A percentile compares a stretch with the other conserved stretches of the same genome.
Conservation (phyloP, 2,797 vertebrate genomes). For the Staurois parvus region DNA sequence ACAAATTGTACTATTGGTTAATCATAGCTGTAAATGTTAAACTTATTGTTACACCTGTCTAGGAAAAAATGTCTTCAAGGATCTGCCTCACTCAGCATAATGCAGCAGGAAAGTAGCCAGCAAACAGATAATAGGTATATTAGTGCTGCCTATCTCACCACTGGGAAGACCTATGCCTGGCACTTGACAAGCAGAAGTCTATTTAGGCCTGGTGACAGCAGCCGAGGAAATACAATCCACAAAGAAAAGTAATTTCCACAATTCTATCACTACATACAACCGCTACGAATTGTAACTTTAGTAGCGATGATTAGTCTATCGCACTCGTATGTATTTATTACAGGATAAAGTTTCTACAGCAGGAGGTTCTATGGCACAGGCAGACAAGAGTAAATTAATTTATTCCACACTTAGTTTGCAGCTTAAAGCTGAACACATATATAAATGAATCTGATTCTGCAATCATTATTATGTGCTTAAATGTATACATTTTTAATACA, state of each 20-base stretch:
- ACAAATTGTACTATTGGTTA: too few species aligned
- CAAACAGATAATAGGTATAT: constrained; percentile 29
- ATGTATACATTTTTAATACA: too few species aligned
- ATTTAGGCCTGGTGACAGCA: not conserved
- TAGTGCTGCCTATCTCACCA: not conserved
- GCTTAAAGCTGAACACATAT: too few species aligned
- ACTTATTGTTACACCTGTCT: not conserved
- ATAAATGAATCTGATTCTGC: too few species aligned
- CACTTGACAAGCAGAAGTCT: not conserved
- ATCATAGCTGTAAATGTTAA: too few species aligned
- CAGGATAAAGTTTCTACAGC: not conserved
- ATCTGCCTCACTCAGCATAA: constrained; percentile 14
- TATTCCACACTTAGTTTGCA: too few species aligned
- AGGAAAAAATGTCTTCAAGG: not conserved
- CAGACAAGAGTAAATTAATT: too few species aligned
- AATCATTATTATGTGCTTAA: too few species aligned
- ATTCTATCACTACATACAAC: not conserved
- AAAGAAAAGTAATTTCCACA: not conserved
- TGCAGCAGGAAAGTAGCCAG: constrained; percentile 12
- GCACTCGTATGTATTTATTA: not conserved
- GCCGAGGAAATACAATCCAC: not conserved
- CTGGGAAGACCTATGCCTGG: constrained; percentile 8
- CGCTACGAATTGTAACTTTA: too few species aligned
- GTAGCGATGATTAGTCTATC: not conserved
- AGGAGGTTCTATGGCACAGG: too few species aligned